Conservation (phyloP, 2,113 vertebrate genomes). For the Callospermophilus lateralis region DNA sequence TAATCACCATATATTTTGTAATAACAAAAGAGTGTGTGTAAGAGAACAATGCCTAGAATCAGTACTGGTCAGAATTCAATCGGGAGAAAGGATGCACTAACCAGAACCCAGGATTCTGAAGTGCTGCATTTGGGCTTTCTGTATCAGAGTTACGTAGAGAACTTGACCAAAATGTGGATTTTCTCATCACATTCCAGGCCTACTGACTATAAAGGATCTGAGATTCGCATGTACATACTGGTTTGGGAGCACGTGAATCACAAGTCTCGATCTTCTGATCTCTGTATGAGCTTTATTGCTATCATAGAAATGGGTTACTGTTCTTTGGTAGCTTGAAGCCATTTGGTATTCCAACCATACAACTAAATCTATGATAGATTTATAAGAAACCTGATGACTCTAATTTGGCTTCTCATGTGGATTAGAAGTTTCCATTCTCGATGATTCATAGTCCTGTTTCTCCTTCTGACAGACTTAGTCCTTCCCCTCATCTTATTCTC, state of each 20-base stretch:
- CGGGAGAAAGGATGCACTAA: neutral
- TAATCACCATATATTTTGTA: neutral
- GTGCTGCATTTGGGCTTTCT: neutral
- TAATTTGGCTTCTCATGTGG: neutral
- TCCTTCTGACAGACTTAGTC: neutral
- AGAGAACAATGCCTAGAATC: neutral
- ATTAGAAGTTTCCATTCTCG: neutral
- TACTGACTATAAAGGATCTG: neutral
- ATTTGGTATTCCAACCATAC: neutral
- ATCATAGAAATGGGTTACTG: neutral
- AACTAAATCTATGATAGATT: neutral
- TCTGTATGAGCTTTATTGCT: neutral
- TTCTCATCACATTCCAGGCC: neutral
- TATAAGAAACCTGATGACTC: neutral
- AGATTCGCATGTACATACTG: neutral
- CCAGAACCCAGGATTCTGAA: neutral
- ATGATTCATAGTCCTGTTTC: neutral
- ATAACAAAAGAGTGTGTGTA: neutral
- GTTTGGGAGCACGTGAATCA: neutral
- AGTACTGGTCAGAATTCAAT: neutral
- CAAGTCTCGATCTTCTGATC: neutral
- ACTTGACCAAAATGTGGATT: neutral
- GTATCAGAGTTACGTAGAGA: neutral
- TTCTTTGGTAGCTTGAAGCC: neutral
- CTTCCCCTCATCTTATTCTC: neutral